Percentiles rank a stretch among this genome's conserved stretches.
Conservation (phyloP, 2,888 invertebrate genomes). For the Busseola fusca region DNA sequence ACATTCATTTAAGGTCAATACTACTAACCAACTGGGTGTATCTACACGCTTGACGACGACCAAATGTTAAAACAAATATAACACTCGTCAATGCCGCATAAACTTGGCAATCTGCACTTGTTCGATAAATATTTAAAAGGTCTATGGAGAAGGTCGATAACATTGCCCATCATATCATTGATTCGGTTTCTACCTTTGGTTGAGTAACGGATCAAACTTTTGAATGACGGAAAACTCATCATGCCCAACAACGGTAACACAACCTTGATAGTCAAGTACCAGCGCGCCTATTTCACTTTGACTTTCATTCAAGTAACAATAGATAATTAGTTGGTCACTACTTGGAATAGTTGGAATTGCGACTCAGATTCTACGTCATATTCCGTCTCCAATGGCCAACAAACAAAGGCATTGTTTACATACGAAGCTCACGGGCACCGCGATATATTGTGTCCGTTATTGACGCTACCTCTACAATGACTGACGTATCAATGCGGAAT, state of each 20-base stretch:
- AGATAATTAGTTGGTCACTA: conserved; percentile 42
- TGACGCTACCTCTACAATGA: conserved; percentile 50
- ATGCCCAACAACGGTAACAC: conserved; percentile 2
- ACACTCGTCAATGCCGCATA: conserved; percentile 64
- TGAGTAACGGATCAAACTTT: not conserved
- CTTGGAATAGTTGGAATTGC: conserved; percentile 66
- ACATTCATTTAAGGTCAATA: conserved; percentile 56
- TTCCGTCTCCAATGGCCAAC: conserved; percentile 62
- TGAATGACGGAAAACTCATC: not conserved
- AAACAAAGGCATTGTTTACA: conserved; percentile 81
- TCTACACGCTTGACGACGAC: conserved; percentile 47
- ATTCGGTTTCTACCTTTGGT: conserved; percentile 9
- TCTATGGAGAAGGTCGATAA: conserved; percentile 45
- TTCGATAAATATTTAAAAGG: conserved; percentile 59
- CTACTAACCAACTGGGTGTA: conserved; percentile 27
- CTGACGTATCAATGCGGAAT: conserved; percentile 56
- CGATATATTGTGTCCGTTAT: conserved; percentile 55
- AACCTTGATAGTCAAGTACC: conserved; percentile 6
- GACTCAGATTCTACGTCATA: conserved; percentile 67
- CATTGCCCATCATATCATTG: conserved; percentile 26
- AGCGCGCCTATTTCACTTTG: conserved; percentile 30
- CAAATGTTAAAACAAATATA: conserved; percentile 62
- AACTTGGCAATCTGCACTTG: conserved; percentile 62
- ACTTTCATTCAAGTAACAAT: conserved; percentile 59
- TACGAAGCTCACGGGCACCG: conserved; percentile 54